Base-by-base conservation (phyloP, 37 sponge, comb jelly and placozoan genomes). In the Lycopodina hypogea region DNA sequence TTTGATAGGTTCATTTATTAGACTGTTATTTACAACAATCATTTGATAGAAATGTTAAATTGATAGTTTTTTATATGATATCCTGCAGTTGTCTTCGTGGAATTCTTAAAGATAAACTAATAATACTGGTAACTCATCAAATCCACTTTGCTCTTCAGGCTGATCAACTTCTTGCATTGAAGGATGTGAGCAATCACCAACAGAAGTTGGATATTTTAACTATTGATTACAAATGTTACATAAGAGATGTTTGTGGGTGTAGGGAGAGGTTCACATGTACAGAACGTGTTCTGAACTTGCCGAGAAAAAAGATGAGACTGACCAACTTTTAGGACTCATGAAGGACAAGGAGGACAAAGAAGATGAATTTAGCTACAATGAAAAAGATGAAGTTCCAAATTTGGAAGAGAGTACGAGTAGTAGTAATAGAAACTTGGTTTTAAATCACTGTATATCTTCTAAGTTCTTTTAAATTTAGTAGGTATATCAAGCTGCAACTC, bases 121-220 rank as follows among this genome's bases (percentile, higher is more conserved):
- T 89, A 45, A 65, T 93, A 21, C 62, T 93, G 40, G 92, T 93
- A 40, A 93, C 94, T 33, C 94, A 93, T 57, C 94, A 93, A 74
- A 69, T 90, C 41, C 94, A 93, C 71, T 93, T 89, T 79, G 85
- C 86, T 22, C 83, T 89, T 60, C 80, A 79, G 51, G 82, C 90
- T 63, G 87, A 88, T 61, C 53, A 79, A 28, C 64, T 93, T 32
- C 93, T 93, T 1, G 94, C 78, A 32, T 42, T 93, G 48, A 86
- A 90, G 38, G 77, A 93, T 53, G 94, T 93, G 26, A 66, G 82
- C 61, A 32, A 19, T 15, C n/a, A n/a, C n/a, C n/a, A n/a, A n/a
- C n/a, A 45, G 8, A 45, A 45, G 9, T 45, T 45, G 9, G 4
- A 45, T 45, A 45, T 45, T 12, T 45, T 45, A 45, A 12, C 8